Evolutionary conservation across 2,797 vertebrate genomes (phyloP).

Genomic region (Gymnopithys bicolor): DNA sequence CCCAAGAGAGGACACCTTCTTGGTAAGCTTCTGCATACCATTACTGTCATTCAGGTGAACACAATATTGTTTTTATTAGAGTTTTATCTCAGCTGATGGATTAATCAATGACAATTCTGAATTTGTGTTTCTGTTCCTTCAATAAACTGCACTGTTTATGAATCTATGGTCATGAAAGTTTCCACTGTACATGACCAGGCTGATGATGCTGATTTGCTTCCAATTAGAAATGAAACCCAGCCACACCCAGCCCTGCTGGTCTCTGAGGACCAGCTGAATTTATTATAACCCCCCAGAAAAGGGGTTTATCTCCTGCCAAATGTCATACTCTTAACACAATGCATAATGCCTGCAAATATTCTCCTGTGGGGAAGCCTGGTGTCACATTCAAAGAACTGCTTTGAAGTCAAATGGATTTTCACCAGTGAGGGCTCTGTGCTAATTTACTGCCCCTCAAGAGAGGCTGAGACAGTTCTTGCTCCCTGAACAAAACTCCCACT

Average conservation of each 20-base stretch:
- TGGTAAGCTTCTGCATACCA: background rate
- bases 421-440: background rate
- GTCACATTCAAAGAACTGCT: background rate
- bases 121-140: background rate
- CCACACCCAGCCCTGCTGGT: background rate
- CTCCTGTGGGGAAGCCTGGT: background rate
- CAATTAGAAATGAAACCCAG: background rate
- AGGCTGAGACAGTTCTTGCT: background rate
- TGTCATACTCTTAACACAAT: too few species aligned
- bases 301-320: background rate
- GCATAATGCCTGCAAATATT: background rate
- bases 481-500: background rate
- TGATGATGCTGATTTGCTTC: background rate
- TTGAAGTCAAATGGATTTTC: background rate
- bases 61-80: background rate
- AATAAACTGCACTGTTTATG: background rate
- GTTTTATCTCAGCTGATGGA: background rate
- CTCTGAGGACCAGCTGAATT: background rate
- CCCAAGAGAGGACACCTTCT: background rate
- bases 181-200: rapidly evolving
- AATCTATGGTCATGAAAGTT: background rate
- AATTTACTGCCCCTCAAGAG: background rate
- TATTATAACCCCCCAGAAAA: background rate
- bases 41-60: background rate
- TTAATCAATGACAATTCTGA: background rate